Base-by-base conservation (phyloP, 2,888 invertebrate species). In the Ectemnius continuus region DNA sequence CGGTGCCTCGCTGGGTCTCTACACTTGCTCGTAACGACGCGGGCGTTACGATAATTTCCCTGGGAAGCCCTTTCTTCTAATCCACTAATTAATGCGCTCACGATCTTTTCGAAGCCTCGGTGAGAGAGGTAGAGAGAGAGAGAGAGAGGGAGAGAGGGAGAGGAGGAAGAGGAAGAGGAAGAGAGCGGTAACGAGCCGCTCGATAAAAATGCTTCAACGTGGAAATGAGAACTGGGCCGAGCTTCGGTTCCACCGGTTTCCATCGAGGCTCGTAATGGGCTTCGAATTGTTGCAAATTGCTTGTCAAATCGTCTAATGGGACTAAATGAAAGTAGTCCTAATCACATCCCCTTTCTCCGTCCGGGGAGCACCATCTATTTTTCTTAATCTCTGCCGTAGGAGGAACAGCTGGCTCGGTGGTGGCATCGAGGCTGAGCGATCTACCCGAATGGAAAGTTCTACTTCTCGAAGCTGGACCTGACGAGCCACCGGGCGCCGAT, bases 391-490 rank as follows among this genome's bases (percentile, higher is more conserved):
- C 64, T 28, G 16, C 6, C 13, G 4, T 63, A 90, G 90, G 94
- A 2, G 95, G 95, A 0, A 93, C 94, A 2, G 94, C 94, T 0
- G 95, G 95, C 0, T 91, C 94, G 0, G 93, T 93, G 8, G 93
- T 94, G 0, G 95, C 95, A 8, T 93, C 92, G 0, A 92, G 94
- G 70, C 88, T 95, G n/a, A 94, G 94, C 18, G 94, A 95, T 85
- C 92, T 94, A 58, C 92, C 93, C 5, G 91, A 93, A 56, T 94
- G 94, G 94, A 94, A 94, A 91, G 94, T 95, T n/a, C 86, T 95
- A 28, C 88, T 95, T 11, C 88, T 95, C 75, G 95, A 95, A 91
- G 95, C 95, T 0, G 95, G 95, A 0, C 94, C 93, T 0, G 95
- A 95, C 84, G 95, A 95, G 88, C 95, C 95, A 0, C 93, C 93